Evolutionary conservation across 2,113 vertebrate species (phyloP).

Genomic region (Microcebus jonahi): DNA sequence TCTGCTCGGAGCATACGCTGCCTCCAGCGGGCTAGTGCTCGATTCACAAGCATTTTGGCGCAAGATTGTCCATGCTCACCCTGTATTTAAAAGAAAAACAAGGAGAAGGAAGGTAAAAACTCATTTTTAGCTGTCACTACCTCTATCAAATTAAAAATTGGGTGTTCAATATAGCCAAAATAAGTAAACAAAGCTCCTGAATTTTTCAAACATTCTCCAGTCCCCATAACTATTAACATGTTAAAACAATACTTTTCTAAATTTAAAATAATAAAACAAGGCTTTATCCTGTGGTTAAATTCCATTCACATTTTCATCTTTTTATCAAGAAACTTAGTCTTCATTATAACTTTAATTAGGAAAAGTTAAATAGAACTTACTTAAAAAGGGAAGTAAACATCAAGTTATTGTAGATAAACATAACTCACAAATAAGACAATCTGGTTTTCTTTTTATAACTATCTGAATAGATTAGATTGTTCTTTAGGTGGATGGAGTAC

Average conservation of each 20-base stretch:
- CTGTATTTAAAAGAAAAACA: slow-evolving; percentile 77
- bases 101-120: neutral
- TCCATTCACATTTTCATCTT: slow-evolving; percentile 7
- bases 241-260: neutral
- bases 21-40: slow-evolving; percentile 95
- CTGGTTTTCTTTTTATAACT: neutral
- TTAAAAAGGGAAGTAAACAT: slow-evolving; percentile 19
- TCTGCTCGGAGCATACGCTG: slow-evolving; percentile 98
- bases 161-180: neutral
- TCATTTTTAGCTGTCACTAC: neutral
- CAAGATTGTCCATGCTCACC: slow-evolving; percentile 93
- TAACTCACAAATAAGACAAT: slow-evolving; percentile 36
- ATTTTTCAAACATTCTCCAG: slow-evolving; percentile 24
- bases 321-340: neutral
- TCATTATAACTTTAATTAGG: slow-evolving; percentile 3
- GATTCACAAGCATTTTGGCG: slow-evolving; percentile 93
- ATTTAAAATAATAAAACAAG: neutral
- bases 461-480: neutral
- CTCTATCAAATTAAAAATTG: slow-evolving; percentile 30
- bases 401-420: neutral
- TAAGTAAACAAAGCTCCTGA: slow-evolving; percentile 14
- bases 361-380: slow-evolving; percentile 14
- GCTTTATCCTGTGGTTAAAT: neutral
- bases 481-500: neutral
- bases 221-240: neutral